phyloP scores from a whole-genome alignment of 2,888 invertebrate genomes.

The Athrips mouffetella region DNA sequence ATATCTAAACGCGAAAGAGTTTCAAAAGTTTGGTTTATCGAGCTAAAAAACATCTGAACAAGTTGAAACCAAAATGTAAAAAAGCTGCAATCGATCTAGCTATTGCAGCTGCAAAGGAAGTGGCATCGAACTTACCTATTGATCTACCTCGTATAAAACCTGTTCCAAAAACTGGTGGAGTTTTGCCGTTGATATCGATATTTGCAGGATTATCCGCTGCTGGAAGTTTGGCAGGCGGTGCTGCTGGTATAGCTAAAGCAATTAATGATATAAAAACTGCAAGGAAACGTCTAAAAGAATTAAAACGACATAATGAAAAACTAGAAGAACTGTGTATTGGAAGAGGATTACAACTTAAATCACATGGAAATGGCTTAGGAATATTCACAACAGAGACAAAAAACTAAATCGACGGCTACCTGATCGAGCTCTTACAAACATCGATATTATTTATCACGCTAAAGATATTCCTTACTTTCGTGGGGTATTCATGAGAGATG shows the following conservation, averaged over 20 bases:
- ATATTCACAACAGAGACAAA: conserved; percentile 29
- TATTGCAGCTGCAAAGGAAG: too few species aligned
- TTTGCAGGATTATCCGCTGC: conserved; percentile 42
- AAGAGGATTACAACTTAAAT: conserved; percentile 2
- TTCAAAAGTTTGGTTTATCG: conserved; percentile 19
- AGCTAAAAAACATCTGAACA: conserved; percentile 17
- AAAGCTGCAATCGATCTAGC: conserved; percentile 23
- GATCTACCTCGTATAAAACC: not conserved
- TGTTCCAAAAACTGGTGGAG: not conserved
- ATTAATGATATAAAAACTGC: conserved; percentile 36
- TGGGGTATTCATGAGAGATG: conserved; percentile 23
- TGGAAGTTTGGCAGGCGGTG: conserved; percentile 40
- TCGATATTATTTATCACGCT: conserved; percentile 13
- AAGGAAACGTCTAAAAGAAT: conserved; percentile 23
- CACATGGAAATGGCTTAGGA: conserved; percentile 22
- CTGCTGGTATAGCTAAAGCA: conserved; percentile 40
- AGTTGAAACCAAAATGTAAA: conserved; percentile 22
- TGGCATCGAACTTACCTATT: not conserved
- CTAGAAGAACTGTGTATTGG: not conserved
- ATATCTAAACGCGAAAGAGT: too few species aligned
- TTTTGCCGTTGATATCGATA: conserved; percentile 38
- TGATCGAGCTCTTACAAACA: conserved; percentile 15
- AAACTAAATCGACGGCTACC: conserved; percentile 19
- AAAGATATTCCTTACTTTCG: conserved; percentile 18
- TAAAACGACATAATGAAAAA: conserved; percentile 14